Conservation (phyloP, 2,113 vertebrate genomes). For the Notechis scutatus region DNA sequence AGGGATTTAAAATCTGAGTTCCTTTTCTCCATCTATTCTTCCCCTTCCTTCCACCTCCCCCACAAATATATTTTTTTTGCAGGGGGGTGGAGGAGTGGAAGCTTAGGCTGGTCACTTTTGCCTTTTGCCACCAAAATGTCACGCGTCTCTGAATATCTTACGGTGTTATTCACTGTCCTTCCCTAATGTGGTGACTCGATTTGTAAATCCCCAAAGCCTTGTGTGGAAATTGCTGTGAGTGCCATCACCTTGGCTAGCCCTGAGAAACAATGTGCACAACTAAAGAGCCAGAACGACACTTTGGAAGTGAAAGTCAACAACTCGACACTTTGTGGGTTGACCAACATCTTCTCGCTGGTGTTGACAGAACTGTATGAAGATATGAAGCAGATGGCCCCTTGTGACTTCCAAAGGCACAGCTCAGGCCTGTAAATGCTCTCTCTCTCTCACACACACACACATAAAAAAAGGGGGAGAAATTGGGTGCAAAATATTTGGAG, state of each 20-base stretch:
- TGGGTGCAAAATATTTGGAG: not conserved
- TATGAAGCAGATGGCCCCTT: not conserved
- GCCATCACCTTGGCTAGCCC: rapidly evolving
- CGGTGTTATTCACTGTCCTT: not conserved
- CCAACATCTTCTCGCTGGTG: not conserved
- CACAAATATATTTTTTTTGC: not conserved
- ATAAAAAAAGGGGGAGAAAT: not conserved
- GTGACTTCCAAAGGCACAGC: not conserved
- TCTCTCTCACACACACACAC: not conserved
- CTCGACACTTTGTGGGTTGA: not conserved
- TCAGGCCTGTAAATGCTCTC: not conserved
- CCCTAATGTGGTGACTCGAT: not conserved
- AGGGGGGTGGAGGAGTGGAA: not conserved
- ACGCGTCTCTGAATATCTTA: not conserved
- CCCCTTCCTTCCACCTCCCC: not conserved
- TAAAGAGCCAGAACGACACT: not conserved
- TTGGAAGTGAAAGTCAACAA: not conserved
- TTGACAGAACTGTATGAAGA: not conserved
- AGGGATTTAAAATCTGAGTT: not conserved
- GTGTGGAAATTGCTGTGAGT: not conserved
- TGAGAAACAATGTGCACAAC: rapidly evolving
- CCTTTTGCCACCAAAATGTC: not conserved
- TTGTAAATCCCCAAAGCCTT: rapidly evolving
- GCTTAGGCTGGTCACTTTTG: not conserved
- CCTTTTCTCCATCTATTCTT: not conserved